Evolutionary conservation across 2,888 invertebrate species (phyloP).

Genomic region (Agrochola lota): DNA sequence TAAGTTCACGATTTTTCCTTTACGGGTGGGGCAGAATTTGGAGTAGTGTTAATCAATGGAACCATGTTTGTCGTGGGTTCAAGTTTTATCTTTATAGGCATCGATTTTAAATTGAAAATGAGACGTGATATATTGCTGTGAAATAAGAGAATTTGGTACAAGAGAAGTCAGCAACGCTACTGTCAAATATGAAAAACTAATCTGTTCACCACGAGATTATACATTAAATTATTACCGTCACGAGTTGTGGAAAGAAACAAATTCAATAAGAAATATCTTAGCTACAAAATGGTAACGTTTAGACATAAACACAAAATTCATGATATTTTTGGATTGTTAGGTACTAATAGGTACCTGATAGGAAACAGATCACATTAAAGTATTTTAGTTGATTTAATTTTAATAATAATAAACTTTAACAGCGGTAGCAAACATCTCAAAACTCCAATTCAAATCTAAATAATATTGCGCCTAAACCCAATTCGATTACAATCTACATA

Average conservation of each 20-base stretch:
- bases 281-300: background rate
- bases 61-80: constrained; percentile 44
- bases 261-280: background rate
- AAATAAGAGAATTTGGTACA: background rate
- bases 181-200: background rate
- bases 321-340: background rate
- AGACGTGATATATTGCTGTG: background rate
- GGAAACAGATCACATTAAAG: too few relatives aligned
- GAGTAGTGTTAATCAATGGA: constrained; percentile 51
- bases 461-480: constrained; percentile 24
- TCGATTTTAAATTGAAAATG: background rate
- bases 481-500: constrained; percentile 56
- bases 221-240: too few relatives aligned
- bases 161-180: background rate
- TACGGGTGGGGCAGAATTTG: constrained; percentile 42
- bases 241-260: too few relatives aligned
- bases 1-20: constrained; percentile 60
- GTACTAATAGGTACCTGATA: background rate
- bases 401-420: constrained; percentile 7
- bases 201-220: too few relatives aligned
- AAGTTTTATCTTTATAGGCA: constrained; percentile 25
- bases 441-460: constrained; percentile 39
- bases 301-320: background rate
- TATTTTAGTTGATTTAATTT: background rate
- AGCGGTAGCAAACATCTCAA: constrained; percentile 28